These are phyloP conservation scores for Heliothis subflexa DNA, from an alignment of 1,140 invertebrate genomes.

Conservation along the genomic window DNA sequence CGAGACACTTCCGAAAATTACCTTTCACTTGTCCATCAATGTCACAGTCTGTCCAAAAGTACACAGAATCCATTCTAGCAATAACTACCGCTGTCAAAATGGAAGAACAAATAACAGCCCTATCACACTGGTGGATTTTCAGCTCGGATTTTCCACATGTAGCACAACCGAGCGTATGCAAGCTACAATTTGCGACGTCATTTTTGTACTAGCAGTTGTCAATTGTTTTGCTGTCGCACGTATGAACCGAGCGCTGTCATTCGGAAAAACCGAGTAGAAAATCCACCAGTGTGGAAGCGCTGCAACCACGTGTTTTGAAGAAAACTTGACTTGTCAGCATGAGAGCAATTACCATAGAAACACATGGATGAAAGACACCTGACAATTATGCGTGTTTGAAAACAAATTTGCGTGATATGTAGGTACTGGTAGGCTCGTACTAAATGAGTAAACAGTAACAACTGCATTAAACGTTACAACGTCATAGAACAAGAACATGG, in stretches of 20 bases:
- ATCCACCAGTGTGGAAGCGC: not conserved
- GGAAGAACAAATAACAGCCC: not conserved
- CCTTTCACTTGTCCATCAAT: not conserved
- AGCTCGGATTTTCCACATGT: no score
- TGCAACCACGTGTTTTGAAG: not conserved
- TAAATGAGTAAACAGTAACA: slow-evolving; percentile 12
- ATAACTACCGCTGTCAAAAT: not conserved
- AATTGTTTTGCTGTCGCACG: no score
- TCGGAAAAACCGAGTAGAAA: no score
- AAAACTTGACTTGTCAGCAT: not conserved
- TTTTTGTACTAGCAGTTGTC: no score
- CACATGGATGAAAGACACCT: slow-evolving; percentile 4
- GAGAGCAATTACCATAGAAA: not conserved
- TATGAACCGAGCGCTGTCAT: no score
- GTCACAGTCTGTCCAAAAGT: not conserved
- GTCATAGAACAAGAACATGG: not conserved
- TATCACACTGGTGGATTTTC: no score
- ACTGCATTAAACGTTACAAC: not conserved
- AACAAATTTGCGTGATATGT: not conserved
- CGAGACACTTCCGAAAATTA: no score
- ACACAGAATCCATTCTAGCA: not conserved
- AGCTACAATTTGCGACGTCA: no score
- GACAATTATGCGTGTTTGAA: not conserved
- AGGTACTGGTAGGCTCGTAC: not conserved
- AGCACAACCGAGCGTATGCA: no score